These are phyloP conservation scores for Cyphomyrus discorhynchus DNA, from an alignment of 2,113 vertebrate genomes.

Conservation along the genomic window DNA sequence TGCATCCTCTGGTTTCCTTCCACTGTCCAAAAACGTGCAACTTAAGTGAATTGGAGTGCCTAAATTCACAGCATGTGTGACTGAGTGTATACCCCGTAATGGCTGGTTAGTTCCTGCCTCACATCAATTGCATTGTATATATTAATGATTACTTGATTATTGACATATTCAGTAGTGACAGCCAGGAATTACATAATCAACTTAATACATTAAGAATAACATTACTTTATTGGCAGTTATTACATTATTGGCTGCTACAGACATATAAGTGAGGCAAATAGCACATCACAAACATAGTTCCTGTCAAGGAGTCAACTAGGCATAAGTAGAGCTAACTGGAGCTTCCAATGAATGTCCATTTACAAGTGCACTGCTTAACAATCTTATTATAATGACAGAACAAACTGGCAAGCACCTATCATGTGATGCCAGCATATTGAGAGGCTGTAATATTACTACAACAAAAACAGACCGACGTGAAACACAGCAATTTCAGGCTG, in stretches of 20 bases:
- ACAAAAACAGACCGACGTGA: not conserved
- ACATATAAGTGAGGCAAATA: not conserved
- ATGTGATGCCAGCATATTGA: not conserved
- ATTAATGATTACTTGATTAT: not conserved
- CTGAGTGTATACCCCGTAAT: not conserved
- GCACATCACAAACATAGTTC: not conserved
- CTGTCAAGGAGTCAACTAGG: not conserved
- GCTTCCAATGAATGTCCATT: not conserved
- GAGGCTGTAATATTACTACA: not conserved
- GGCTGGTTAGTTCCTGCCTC: not conserved
- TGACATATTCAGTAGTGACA: not conserved
- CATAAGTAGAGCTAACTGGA: not conserved
- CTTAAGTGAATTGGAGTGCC: not conserved
- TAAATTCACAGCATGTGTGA: not conserved
- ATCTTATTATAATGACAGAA: not conserved
- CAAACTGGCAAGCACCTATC: not conserved
- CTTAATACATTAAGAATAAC: not conserved
- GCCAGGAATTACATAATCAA: not conserved
- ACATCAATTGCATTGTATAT: not conserved
- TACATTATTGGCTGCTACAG: not conserved
- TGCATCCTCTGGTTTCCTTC: not conserved
- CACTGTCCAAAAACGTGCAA: not conserved
- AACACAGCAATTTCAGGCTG: not conserved
- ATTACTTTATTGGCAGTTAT: not conserved
- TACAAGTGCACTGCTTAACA: not conserved